Conservation (phyloP, 1,140 invertebrate species). For the Leptinotarsa defecta region DNA sequence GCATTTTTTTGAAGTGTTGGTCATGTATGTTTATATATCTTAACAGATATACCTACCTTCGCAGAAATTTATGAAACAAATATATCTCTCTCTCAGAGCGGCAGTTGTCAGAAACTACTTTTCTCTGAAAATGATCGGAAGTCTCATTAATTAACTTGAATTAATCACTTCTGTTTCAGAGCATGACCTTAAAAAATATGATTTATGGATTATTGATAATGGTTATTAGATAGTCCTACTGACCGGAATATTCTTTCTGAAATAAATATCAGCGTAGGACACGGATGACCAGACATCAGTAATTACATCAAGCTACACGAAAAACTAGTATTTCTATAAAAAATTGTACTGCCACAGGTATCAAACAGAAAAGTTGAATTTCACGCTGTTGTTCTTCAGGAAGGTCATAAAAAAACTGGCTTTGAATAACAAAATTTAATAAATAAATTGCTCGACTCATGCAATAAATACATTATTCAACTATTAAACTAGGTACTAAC, state of each 20-base stretch:
- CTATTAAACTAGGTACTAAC: background rate
- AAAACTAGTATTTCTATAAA: too few relatives aligned
- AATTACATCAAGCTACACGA: background rate
- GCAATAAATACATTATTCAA: background rate
- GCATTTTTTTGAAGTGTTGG: too few relatives aligned
- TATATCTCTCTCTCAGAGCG: too few relatives aligned
- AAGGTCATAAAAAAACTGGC: background rate
- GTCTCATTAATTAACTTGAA: too few relatives aligned
- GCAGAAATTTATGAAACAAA: too few relatives aligned
- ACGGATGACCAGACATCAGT: background rate
- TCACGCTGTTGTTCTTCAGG: background rate
- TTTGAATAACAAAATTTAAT: background rate
- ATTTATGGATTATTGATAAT: background rate
- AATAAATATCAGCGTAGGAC: background rate
- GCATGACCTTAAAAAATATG: background rate
- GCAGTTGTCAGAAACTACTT: too few relatives aligned
- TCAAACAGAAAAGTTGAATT: background rate
- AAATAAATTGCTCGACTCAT: constrained; percentile 1
- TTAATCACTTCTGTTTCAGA: background rate
- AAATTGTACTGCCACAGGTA: too few relatives aligned
- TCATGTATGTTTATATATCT: too few relatives aligned
- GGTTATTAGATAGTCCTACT: background rate
- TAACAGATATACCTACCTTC: too few relatives aligned
- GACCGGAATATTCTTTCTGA: background rate
- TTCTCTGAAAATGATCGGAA: too few relatives aligned